A percentile compares a stretch with the other conserved stretches of the same genome.
These are phyloP conservation scores for Scylla paramamosain DNA, from an alignment of 1,140 invertebrate genomes.

Conservation along the genomic window DNA sequence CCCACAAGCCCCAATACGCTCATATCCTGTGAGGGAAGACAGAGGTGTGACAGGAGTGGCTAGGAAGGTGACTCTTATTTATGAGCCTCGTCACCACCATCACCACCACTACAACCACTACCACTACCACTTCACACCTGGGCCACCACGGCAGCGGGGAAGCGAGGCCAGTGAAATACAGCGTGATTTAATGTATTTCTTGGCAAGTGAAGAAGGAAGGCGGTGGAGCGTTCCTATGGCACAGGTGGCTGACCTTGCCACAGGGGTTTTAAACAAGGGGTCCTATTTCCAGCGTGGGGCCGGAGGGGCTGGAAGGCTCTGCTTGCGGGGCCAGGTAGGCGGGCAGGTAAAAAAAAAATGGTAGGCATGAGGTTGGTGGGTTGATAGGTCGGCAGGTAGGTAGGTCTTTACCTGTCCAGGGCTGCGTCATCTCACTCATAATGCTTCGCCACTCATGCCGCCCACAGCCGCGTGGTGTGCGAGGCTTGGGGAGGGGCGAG, in stretches of 20 bases:
- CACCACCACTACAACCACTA: too few relatives aligned
- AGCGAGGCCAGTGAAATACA: neutral
- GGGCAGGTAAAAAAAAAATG: slow-evolving; percentile 2
- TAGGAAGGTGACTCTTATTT: neutral
- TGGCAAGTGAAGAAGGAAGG: neutral
- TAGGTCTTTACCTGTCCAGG: neutral
- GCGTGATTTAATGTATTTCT: neutral
- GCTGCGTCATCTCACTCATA: neutral
- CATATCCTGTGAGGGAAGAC: slow-evolving; percentile 8
- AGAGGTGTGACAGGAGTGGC: neutral
- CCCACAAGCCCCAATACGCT: neutral
- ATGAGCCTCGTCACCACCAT: neutral
- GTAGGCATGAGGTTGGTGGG: slow-evolving; percentile 13
- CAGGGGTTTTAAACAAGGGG: slow-evolving; percentile 22
- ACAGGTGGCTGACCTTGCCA: slow-evolving; percentile 60
- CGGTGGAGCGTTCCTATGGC: neutral
- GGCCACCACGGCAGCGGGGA: neutral
- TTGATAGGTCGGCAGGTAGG: slow-evolving; percentile 39
- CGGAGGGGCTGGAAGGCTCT: neutral
- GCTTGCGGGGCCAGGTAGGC: slow-evolving; percentile 42
- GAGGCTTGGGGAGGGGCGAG: neutral
- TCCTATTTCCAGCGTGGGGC: neutral
- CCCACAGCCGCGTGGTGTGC: neutral
- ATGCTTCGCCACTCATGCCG: neutral
- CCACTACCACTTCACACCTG: neutral